Evolutionary conservation across 2,888 invertebrate species (phyloP).

Genomic region (Caenorhabditis becei): DNA sequence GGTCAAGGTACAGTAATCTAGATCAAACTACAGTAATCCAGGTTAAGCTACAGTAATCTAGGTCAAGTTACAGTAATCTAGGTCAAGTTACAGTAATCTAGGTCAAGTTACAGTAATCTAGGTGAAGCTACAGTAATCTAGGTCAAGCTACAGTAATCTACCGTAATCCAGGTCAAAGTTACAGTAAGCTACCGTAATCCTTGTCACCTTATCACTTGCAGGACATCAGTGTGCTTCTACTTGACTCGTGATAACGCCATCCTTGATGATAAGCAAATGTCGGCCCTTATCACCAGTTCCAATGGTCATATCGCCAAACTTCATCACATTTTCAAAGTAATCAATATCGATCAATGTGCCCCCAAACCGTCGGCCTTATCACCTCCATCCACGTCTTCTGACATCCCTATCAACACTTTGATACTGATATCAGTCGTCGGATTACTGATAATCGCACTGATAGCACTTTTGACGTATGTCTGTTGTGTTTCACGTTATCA

Average conservation of each 20-base stretch:
- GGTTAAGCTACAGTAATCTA: too few relatives aligned
- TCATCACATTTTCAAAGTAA: constrained; percentile 60
- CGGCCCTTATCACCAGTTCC: constrained; percentile 16
- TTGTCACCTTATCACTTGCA: too few relatives aligned
- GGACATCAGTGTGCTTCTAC: constrained; percentile 60
- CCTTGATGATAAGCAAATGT: constrained; percentile 49
- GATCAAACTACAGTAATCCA: too few relatives aligned
- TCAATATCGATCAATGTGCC: constrained; percentile 48
- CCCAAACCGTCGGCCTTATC: background rate
- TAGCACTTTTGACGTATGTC: constrained; percentile 66
- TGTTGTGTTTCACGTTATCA: constrained; percentile 65
- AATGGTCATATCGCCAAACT: constrained; percentile 55
- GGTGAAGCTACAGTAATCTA: too few relatives aligned
- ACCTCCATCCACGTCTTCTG: background rate
- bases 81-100: too few relatives aligned
- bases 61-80: too few relatives aligned
- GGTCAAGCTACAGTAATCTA: too few relatives aligned
- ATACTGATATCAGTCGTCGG: constrained; percentile 63
- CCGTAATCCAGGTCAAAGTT: too few relatives aligned
- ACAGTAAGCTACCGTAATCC: too few relatives aligned
- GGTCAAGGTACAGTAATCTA: too few relatives aligned
- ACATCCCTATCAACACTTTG: constrained; percentile 57
- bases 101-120: too few relatives aligned
- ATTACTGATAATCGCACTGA: constrained; percentile 57
- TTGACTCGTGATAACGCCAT: constrained; percentile 56